Conservation (phyloP, 2,888 invertebrate genomes). For the Lasioglossum calceatum region DNA sequence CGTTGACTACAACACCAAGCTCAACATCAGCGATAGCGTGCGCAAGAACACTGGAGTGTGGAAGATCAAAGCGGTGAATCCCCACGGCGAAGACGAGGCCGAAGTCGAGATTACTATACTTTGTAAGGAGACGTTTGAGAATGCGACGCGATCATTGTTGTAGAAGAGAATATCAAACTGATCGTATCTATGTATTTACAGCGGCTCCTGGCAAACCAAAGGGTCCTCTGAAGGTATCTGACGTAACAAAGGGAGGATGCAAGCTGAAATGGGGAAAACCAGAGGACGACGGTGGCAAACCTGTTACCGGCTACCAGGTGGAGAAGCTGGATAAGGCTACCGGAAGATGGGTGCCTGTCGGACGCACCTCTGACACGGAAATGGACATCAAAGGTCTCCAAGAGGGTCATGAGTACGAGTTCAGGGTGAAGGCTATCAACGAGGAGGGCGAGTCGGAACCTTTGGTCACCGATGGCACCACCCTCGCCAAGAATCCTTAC, state of each 20-base stretch:
- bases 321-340: conserved; percentile 97
- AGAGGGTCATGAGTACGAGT: conserved; percentile 97
- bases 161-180: neutral
- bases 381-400: conserved; percentile 95
- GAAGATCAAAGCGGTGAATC: conserved; percentile 95
- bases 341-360: conserved; percentile 97
- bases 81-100: conserved; percentile 96
- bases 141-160: too few species aligned
- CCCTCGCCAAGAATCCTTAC: conserved; percentile 98
- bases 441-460: conserved; percentile 98
- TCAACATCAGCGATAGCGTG: conserved; percentile 91
- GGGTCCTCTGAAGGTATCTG: conserved; percentile 94
- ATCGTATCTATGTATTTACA: conserved; percentile 60
- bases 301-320: conserved; percentile 95
- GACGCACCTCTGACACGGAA: conserved; percentile 93
- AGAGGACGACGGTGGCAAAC: conserved; percentile 97
- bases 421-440: conserved; percentile 96
- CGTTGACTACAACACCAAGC: conserved; percentile 95
- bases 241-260: conserved; percentile 95
- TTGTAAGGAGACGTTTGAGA: conserved; percentile 82
- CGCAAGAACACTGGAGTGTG: conserved; percentile 96
- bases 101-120: conserved; percentile 97
- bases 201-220: conserved; percentile 94
- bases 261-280: conserved; percentile 97
- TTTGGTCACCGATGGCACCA: conserved; percentile 94